Base-by-base conservation (phyloP, 2,888 invertebrate species). In the Ormia ochracea region DNA sequence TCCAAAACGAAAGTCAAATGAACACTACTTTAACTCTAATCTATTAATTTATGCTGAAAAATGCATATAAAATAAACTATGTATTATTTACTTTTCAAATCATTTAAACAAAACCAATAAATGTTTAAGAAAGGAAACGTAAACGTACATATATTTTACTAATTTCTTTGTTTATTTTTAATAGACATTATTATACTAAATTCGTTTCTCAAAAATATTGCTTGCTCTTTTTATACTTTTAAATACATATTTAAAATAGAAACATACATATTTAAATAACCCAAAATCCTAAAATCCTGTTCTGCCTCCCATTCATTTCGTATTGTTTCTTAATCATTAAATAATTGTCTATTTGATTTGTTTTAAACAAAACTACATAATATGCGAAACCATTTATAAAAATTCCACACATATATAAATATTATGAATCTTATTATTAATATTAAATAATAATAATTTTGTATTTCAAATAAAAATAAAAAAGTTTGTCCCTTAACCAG, bases 31-130 rank as follows among this genome's bases (percentile, higher is more conserved):
- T 76, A 76, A 72, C 50, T 76, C 68, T 76, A 72, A 54, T 75
- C 75, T 68, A 76, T 58, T 80, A 76, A 66, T 58, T 80, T 76
- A 80, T 80, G 80, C 80, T 73, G 76, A 56, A 73, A n/a, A 80
- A 80, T 76, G 80, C 80, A 80, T 80, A 80, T 80, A 80, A 80
- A 80, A 76, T 69, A 63, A 75, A 75, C 61, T 66, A 79, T 80
- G 72, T 80, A 80, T 80, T 80, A 80, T 66, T 76, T 68, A 78
- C 43, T 45, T 45, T 10, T 74, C 70, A 69, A 79, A 65, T 66
- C 50, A 50, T 63, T 43, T 59, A 68, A 75, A 50, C 10, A 66
- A 43, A 31, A 33, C 33, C 31, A 66, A 69, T 41, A 21, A 65
- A 69, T n/a, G 65, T 33, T 38, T 26, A 52, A 26, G 50, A 52